Base-by-base conservation (phyloP, 1,140 invertebrate genomes). In the Coenobita brevimanus region DNA sequence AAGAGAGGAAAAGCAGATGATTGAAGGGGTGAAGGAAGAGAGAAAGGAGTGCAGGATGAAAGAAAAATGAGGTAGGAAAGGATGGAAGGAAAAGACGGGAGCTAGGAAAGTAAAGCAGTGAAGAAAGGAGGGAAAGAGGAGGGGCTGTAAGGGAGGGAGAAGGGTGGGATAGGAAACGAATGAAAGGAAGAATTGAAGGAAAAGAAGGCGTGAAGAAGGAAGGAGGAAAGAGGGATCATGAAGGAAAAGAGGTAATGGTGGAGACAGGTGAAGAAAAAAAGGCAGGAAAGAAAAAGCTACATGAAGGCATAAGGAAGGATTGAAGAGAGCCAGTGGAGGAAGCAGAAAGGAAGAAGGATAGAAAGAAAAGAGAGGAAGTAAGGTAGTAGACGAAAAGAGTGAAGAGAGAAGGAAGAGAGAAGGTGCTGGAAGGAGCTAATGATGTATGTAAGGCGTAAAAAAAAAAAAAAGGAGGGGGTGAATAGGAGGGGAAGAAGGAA, bases 371-470 rank as follows among this genome's bases (percentile, higher is more conserved):
- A n/a, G n/a, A n/a, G n/a, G n/a, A n/a, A n/a, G n/a, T n/a, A n/a
- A n/a, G n/a, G n/a, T n/a, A n/a, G n/a, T n/a, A n/a, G n/a, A n/a
- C n/a, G n/a, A n/a, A n/a, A n/a, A n/a, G n/a, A n/a, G n/a, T n/a
- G n/a, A n/a, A 57, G n/a, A n/a, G 54, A 57, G n/a, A 57, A n/a
- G 54, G 54, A 57, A 57, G 54, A n/a, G 54, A 57, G n/a, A n/a
- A 57, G 54, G 54, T 10, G n/a, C 13, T 13, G 54, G 54, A 57
- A 57, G n/a, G n/a, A n/a, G 54, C 13, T 13, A n/a, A n/a, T 10
- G n/a, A 57, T 13, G 54, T 10, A 57, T 13, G 54, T 10, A n/a
- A n/a, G n/a, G n/a, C n/a, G n/a, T n/a, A n/a, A n/a, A n/a, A n/a
- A n/a, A n/a, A n/a, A n/a, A n/a, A n/a, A 57, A 57, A 57, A 57